Conservation (phyloP, 2,797 vertebrate species). For the Lithobates sylvaticus region DNA sequence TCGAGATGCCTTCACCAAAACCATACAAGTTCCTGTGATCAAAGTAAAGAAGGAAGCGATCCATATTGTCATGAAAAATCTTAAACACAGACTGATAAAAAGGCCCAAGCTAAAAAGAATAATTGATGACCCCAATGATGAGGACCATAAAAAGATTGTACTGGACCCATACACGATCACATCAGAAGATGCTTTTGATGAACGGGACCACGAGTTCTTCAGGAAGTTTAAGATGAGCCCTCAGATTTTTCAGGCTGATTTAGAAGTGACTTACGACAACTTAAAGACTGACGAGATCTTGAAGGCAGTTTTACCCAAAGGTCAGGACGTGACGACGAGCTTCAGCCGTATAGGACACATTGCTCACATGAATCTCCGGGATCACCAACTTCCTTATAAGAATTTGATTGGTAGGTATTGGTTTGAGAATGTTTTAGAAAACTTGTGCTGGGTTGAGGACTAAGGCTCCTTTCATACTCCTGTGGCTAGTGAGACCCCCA, state of each 20-base stretch:
- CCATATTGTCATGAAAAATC: slow-evolving; percentile 79
- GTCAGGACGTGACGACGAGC: slow-evolving; percentile 89
- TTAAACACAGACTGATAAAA: slow-evolving; percentile 83
- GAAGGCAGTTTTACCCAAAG: slow-evolving; percentile 89
- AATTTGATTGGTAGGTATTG: slow-evolving; percentile 89
- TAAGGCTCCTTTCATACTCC: too few species aligned
- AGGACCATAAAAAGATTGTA: slow-evolving; percentile 81
- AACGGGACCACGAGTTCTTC: slow-evolving; percentile 79
- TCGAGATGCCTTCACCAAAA: slow-evolving; percentile 87
- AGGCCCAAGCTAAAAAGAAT: slow-evolving; percentile 87
- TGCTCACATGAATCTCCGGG: slow-evolving; percentile 93
- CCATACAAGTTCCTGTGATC: slow-evolving; percentile 85
- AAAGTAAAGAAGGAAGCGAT: slow-evolving; percentile 82
- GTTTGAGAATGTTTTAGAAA: background rate
- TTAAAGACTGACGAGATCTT: slow-evolving; percentile 94
- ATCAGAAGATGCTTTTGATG: slow-evolving; percentile 76
- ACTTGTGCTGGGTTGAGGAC: too few species aligned
- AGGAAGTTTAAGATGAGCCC: slow-evolving; percentile 75
- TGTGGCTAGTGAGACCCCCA: too few species aligned
- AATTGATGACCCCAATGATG: slow-evolving; percentile 78
- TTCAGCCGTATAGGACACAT: slow-evolving; percentile 97
- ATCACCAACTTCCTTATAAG: slow-evolving; percentile 92
- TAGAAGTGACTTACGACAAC: slow-evolving; percentile 89
- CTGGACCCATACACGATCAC: slow-evolving; percentile 85
- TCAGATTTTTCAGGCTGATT: slow-evolving; percentile 78